Evolutionary conservation across 2,113 vertebrate genomes (phyloP), one percentile per base, ranked within the genome.

Genomic region (Salvelinus fontinalis): DNA sequence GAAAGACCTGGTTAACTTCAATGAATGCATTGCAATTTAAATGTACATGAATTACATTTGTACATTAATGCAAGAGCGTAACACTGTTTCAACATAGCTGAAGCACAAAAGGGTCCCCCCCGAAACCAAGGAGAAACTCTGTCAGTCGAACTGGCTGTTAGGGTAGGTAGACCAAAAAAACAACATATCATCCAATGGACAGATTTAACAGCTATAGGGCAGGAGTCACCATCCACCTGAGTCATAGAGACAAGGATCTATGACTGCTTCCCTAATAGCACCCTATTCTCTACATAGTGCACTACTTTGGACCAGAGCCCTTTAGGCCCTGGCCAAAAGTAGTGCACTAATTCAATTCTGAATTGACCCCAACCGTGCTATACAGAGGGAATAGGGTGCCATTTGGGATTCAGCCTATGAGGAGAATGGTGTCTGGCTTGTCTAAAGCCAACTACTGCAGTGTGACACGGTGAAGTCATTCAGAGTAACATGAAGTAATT

Each of bases 1-100:
- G 85, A 87, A 85, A 87, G 76, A 77, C 71, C 26, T 65, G 14
- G 22, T 54, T 27, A 26, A 73, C 51, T 18, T 60, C 20, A 18
- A 14, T 54, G 60, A 59, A 72, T 8, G 24, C 51, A 27, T 71
- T 18, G 78, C 14, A 77, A 67, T 70, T 71, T 59, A 31, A 78
- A 70, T 67, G 39, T 44, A 44, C 39, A 44, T 44, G 0, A 44
- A 44, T 44, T 44, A 11, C 9, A 44, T 44, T 2, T 44, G 39
- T 44, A 44, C 39, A 44, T 44, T 44, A 44, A 44, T 11, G 39
- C 11, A 44, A 12, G 8, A 44, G 39, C 39, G 11, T 79, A 83
- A 84, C 72, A 65, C 75, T 29, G 14, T 20, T 80, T 80, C 3
- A 57, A 70, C 82, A 76, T 70, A 78, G 70, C 71, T 60, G n/a